Evolutionary conservation across 1,140 invertebrate species (phyloP).

Genomic region (Littorina saxatilis): DNA sequence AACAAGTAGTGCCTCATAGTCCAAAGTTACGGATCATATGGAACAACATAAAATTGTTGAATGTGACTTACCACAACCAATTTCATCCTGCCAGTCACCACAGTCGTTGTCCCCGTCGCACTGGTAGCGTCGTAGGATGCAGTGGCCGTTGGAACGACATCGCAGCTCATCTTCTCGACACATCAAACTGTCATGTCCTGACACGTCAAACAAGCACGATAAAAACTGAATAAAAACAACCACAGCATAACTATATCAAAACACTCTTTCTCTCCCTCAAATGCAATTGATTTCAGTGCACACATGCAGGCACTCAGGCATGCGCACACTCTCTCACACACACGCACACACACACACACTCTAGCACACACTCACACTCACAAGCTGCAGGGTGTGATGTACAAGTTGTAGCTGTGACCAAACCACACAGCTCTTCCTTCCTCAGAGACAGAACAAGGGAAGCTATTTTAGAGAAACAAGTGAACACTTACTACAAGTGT

Average conservation of each 20-base stretch:
- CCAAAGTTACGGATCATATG: too few species aligned
- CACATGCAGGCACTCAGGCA: not conserved
- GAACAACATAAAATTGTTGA: too few species aligned
- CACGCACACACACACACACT: not conserved
- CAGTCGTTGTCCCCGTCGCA: slow-evolving; percentile 74
- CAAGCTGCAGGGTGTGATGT: not conserved
- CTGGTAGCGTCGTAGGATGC: slow-evolving; percentile 62
- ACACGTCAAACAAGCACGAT: not conserved
- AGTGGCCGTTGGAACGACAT: slow-evolving; percentile 60
- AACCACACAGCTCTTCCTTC: not conserved
- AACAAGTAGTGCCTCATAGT: too few species aligned
- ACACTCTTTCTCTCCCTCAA: slow-evolving; percentile 59
- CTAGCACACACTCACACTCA: not conserved
- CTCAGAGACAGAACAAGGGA: not conserved
- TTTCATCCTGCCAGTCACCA: slow-evolving; percentile 72
- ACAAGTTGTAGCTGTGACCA: not conserved
- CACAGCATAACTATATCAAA: slow-evolving; percentile 42
- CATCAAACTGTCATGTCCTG: slow-evolving; percentile 51
- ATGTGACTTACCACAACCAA: slow-evolving; percentile 68
- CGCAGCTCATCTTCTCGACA: slow-evolving; percentile 67
- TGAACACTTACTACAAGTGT: slow-evolving; percentile 59
- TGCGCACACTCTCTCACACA: not conserved
- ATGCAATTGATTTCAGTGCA: slow-evolving; percentile 54
- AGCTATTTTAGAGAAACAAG: too few species aligned
- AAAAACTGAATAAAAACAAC: not conserved